These are phyloP conservation scores for Phortica variegata DNA, from an alignment of 1,140 invertebrate species.

Conservation along the genomic window DNA sequence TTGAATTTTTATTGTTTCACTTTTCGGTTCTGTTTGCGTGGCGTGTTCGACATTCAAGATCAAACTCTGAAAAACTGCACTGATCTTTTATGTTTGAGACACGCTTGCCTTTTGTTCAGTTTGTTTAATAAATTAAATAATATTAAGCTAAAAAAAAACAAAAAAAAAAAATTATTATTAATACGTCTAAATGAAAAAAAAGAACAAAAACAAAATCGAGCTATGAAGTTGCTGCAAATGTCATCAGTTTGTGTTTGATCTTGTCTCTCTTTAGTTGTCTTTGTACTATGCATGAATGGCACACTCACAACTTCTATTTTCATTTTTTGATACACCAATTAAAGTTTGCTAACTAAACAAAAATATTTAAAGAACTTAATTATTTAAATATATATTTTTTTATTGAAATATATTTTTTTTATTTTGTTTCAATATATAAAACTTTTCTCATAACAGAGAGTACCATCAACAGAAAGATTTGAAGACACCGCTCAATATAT, in stretches of 20 bases:
- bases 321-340: no score
- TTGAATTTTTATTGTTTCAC: conserved; percentile 16
- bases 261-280: neutral
- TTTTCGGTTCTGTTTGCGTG: conserved; percentile 2
- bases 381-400: neutral
- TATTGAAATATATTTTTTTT: conserved; percentile 1
- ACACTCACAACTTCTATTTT: no score
- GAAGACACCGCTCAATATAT: no score
- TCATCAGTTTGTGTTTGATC: conserved; percentile 23
- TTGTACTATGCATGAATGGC: neutral
- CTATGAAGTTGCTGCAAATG: conserved; percentile 58
- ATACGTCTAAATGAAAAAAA: no score
- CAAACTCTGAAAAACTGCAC: no score
- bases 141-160: conserved; percentile 49
- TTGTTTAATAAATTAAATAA: conserved; percentile 23
- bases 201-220: no score
- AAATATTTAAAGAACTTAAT: neutral
- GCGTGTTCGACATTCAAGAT: no score
- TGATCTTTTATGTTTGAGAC: no score
- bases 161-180: neutral
- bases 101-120: no score
- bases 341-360: no score
- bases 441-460: no score
- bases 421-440: neutral
- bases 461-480: no score